Percentiles rank a stretch among this genome's conserved stretches.
Conservation (phyloP, 37 sponge, comb jelly and placozoan genomes). For the Cliona cf. orientalis region DNA sequence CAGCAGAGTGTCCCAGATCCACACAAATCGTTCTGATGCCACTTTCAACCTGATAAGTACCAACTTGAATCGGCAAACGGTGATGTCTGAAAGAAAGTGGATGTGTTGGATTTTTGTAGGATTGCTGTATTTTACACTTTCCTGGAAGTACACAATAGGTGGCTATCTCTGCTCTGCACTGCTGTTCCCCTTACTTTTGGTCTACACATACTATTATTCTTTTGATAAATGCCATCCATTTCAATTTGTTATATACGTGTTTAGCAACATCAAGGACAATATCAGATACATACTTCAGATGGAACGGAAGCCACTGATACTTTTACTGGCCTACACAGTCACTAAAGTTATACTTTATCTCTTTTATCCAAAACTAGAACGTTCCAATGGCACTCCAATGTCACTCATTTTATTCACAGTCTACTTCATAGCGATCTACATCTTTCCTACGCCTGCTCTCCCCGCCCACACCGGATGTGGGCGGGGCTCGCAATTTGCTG, state of each 20-base stretch:
- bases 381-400: constrained; percentile 47
- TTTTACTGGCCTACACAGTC: constrained; percentile 7
- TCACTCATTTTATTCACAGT: constrained; percentile 44
- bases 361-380: constrained; percentile 19
- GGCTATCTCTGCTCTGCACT: constrained; percentile 34
- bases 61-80: too few relatives aligned
- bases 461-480: neutral
- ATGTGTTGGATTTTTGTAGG: constrained; percentile 2
- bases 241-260: neutral
- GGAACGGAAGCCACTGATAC: constrained; percentile 1
- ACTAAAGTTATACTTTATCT: neutral
- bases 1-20: too few relatives aligned
- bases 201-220: neutral
- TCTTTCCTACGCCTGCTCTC: neutral
- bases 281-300: neutral
- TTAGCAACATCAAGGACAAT: neutral
- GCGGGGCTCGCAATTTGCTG: neutral
- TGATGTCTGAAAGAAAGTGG: too few relatives aligned
- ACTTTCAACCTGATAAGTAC: too few relatives aligned
- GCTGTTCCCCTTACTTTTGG: neutral
- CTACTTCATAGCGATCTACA: constrained; percentile 7
- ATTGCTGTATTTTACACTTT: constrained; percentile 1
- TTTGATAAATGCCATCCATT: neutral
- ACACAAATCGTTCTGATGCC: too few relatives aligned
- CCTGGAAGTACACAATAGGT: constrained; percentile 31